phyloP scores from a whole-genome alignment of 2,888 invertebrate species.

The Iselma pallidipennis region DNA sequence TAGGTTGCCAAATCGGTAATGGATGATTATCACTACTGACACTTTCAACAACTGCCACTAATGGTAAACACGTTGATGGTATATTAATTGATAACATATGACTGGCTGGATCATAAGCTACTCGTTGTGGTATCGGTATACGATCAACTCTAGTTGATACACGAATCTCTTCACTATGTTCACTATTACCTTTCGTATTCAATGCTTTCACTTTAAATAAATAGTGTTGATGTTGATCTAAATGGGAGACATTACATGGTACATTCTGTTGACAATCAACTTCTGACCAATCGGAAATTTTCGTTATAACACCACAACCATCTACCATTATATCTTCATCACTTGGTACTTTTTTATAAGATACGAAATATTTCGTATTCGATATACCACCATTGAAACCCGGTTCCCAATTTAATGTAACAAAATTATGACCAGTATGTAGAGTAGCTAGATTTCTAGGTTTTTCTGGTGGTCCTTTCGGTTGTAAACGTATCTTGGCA shows the following conservation, averaged over 20 bases:
- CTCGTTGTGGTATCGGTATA: conserved; percentile 78
- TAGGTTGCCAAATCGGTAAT: conserved; percentile 68
- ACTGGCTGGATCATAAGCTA: conserved; percentile 80
- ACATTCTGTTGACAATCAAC: conserved; percentile 83
- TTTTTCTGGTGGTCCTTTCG: conserved; percentile 85
- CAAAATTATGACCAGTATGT: conserved; percentile 77
- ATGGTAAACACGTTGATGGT: conserved; percentile 75
- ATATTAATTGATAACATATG: conserved; percentile 78
- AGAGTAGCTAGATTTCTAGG: conserved; percentile 74
- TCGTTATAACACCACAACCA: conserved; percentile 64
- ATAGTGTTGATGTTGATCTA: conserved; percentile 87
- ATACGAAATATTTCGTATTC: conserved; percentile 86
- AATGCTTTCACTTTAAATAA: conserved; percentile 85
- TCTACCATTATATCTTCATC: conserved; percentile 65
- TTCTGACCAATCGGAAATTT: conserved; percentile 75
- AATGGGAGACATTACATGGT: conserved; percentile 84
- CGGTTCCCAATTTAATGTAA: conserved; percentile 82
- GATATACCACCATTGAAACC: conserved; percentile 89
- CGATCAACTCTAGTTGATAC: conserved; percentile 83
- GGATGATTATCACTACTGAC: conserved; percentile 64
- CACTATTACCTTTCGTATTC: conserved; percentile 85
- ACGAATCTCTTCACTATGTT: conserved; percentile 81
- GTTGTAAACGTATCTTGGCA: conserved; percentile 78
- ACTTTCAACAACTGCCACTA: conserved; percentile 77
- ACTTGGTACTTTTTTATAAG: conserved; percentile 71